Evolutionary conservation across 2,888 invertebrate species (phyloP).

Genomic region (Megastigmus dorsalis): DNA sequence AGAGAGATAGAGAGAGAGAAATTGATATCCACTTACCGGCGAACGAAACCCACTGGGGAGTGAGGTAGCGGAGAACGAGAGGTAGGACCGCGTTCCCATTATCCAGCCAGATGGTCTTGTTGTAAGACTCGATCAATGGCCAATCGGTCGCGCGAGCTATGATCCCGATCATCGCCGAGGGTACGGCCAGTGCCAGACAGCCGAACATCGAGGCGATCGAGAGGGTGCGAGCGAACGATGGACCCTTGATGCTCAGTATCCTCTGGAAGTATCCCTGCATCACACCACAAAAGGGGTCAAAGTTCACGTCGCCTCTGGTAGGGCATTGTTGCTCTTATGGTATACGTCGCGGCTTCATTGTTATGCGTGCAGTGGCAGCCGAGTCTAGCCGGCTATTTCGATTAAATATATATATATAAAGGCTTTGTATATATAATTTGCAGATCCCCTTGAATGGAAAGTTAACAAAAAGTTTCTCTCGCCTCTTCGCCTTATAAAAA

Average conservation of each 20-base stretch:
- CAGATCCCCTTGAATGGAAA: no score
- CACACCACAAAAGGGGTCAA: no score
- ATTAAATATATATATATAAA: no score
- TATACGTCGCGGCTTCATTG: no score
- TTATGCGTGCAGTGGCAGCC: no score
- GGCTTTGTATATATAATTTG: no score
- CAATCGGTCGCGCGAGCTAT: constrained; percentile 79
- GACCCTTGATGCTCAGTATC: constrained; percentile 80
- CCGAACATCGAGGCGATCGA: constrained; percentile 81
- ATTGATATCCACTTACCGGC: constrained; percentile 70
- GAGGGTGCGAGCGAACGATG: constrained; percentile 79
- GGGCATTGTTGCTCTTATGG: no score
- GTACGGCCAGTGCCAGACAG: constrained; percentile 80
- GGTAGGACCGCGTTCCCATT: constrained; percentile 80
- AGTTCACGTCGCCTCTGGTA: no score
- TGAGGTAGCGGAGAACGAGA: constrained; percentile 78
- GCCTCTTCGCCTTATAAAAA: no score
- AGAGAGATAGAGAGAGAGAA: neutral
- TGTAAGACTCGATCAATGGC: constrained; percentile 70
- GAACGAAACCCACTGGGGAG: constrained; percentile 79
- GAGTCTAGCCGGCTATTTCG: no score
- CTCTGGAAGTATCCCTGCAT: constrained; percentile 81
- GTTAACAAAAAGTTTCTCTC: no score
- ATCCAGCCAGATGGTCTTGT: constrained; percentile 66
- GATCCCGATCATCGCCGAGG: constrained; percentile 81